Evolutionary conservation across 2,888 invertebrate genomes (phyloP), one percentile per base, ranked within the genome.

Genomic region (Drosophila anomalata): DNA sequence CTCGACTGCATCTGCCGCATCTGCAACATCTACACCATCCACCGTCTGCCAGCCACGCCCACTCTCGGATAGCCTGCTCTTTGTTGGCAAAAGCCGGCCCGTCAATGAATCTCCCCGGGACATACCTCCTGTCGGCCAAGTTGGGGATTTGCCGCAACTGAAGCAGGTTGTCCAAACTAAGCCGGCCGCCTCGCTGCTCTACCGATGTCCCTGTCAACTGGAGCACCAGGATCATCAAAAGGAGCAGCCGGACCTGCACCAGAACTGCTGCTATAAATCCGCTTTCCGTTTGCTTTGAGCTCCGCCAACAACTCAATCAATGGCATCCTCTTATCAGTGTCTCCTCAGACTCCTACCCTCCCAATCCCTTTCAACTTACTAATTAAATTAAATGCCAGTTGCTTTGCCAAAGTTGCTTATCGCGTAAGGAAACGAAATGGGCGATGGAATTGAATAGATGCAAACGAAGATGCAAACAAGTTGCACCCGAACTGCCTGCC

Each of bases 341-440:
- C 41, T 33, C 57, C 53, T 17, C 12, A 20, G 12, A 22, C 58
- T 47, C 42, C 44, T 5, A 41, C 60, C 63, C 47, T 50, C 20
- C 11, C 41, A 12, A 11, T 5, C 44, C 22, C 17, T 22, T 62
- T 67, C 58, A 11, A 29, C 41, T 59, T 54, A 75, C 75, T 77
- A 83, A 83, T 79, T 79, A 71, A 83, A 78, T 80, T 57, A 79
- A 63, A 75, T 66, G 63, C 66, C 89, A 78, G 82, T 75, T 61
- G 77, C 66, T 51, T 59, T 72, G 65, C 29, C 68, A 72, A 76
- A 75, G 62, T 70, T 62, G 59, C 69, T 71, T 74, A 79, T 75
- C 83, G 53, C 48, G 46, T 9, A 20, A 31, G 33, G 33, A 53
- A 47, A 17, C 14, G 51, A 52, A 20, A 42, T 26, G 39, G 17